Base-by-base conservation (phyloP, 2,797 vertebrate species). In the Peromyscus nudipes region DNA sequence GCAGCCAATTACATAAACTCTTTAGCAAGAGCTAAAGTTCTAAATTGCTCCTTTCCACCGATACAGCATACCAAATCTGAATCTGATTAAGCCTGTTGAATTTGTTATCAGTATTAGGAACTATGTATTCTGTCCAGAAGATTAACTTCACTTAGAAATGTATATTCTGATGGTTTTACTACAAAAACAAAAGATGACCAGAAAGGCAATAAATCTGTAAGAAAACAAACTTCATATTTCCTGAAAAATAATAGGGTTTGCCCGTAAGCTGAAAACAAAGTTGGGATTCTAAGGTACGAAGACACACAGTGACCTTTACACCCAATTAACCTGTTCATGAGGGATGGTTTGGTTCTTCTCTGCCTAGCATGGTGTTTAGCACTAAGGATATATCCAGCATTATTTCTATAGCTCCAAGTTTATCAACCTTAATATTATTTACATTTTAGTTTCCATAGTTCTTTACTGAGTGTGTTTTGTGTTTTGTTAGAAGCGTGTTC, bases 21-120 rank as follows among this genome's bases (percentile, higher is more conserved):
- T 95, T 94, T 80, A 95, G 83, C 55, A 94, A 92, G 93, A 97
- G 92, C 96, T 92, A 89, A 96, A 97, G 84, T 90, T 97, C 89
- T 96, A 91, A 97, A 97, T 73, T 94, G 40, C 67, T 84, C n/a
- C 92, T 98, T 97, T 73, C 91, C 89, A 94, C 65, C 90, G 69
- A 83, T 96, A 96, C 46, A 93, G 93, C 97, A 97, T 92, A 94
- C 91, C 89, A 93, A 97, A 97, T 96, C 95, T 97, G 97, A 97
- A 94, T 96, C 94, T 96, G 92, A 98, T 98, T 98, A 98, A 97
- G 92, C 64, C 65, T 93, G 80, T 86, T 93, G 91, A 95, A 84
- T 95, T 93, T 90, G 92, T 95, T 95, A 96, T 97, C 96, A 96
- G 89, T 37, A n/a, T 95, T 91, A 96, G 84, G 84, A 97, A 97